Evolutionary conservation across 1,140 invertebrate genomes (phyloP), one percentile per base, ranked within the genome.

Genomic region (Cotesia glomerata): DNA sequence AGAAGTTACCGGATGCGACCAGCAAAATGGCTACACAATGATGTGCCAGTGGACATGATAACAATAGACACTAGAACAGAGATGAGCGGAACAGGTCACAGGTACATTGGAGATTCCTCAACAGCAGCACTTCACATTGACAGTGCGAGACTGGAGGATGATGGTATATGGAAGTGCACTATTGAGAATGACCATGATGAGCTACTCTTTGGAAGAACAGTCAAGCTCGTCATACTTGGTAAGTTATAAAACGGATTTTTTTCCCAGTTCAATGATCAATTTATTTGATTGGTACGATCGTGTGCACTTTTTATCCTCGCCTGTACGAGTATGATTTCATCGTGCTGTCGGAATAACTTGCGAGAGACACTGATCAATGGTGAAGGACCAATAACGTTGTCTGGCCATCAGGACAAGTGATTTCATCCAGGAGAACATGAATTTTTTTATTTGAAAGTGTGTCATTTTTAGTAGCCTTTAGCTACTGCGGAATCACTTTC

Each of bases 141-240:
- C 74, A 92, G 91, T 80, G 90, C 91, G 9, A 87, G 91, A 76
- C 85, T 92, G 18, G 91, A 92, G 77, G 91, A 93, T 75, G 90
- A 92, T 74, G 91, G 91, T 65, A 88, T 89, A 75, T 93, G 91
- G 91, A 89, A 88, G 72, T 93, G 91, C 78, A 90, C 89, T 72
- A 86, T 91, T 5, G 90, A 91, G 76, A 89, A 91, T 79, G 89
- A 89, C 34, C 85, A 88, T 39, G 88, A 88, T 32, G 89, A 90
- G 64, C 85, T 90, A 5, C 88, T 91, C 61, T 88, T 87, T 51
- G 90, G 90, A 36, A 88, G 88, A 78, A 90, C 90, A 5, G 89
- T 92, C 52, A 90, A 90, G 76, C 86, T 93, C 70, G 88, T 92
- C 49, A 91, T 92, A 68, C 87, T 92, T 70, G 91, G 91, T 92